Base-by-base conservation (phyloP, 2,888 invertebrate species). In the Caprella mutica region DNA sequence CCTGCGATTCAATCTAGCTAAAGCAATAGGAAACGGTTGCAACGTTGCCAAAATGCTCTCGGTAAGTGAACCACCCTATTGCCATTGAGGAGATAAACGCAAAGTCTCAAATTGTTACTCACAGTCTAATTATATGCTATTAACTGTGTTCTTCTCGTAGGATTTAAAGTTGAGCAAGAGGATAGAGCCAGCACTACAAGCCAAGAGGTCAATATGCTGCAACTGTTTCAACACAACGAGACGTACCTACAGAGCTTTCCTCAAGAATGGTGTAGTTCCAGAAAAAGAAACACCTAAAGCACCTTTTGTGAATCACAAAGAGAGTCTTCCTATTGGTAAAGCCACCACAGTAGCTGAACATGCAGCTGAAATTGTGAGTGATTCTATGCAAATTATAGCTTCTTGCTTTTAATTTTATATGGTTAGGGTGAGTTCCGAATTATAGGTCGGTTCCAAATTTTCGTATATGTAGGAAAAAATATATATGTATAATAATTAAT, bases 301-400 rank as follows among this genome's bases (percentile, higher is more conserved):
- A n/a, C n/a, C n/a, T n/a, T 12, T 12, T 8, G 33, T 12, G 33
- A 12, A 8, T 14, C 8, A 12, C 33, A 8, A 33, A 12, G 33
- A 12, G 33, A 12, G 9, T 14, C 8, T 33, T 8, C 33, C 33
- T 30, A 21, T 9, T 6, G 27, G 30, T 6, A 55, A 44, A 46
- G 14, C 33, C 2, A 4, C 63, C 23, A 63, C 63, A 14, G 38
- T 59, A 12, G 59, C 59, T 27, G 63, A 63, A 40, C 63, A 63
- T 35, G 63, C 63, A 27, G 63, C 63, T 19, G 63, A 63, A 55
- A 63, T 63, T 55, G 63, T 63, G 39, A 59, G 63, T 55, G 30
- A 9, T 26, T 9, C 8, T 12, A n/a, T n/a, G 29, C 21, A 17
- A 9, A 17, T 9, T 42, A 9, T 19, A 9, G n/a, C n/a, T n/a